phyloP scores from a whole-genome alignment of 2,797 vertebrate genomes.

The Lepilemur ruficaudatus region DNA sequence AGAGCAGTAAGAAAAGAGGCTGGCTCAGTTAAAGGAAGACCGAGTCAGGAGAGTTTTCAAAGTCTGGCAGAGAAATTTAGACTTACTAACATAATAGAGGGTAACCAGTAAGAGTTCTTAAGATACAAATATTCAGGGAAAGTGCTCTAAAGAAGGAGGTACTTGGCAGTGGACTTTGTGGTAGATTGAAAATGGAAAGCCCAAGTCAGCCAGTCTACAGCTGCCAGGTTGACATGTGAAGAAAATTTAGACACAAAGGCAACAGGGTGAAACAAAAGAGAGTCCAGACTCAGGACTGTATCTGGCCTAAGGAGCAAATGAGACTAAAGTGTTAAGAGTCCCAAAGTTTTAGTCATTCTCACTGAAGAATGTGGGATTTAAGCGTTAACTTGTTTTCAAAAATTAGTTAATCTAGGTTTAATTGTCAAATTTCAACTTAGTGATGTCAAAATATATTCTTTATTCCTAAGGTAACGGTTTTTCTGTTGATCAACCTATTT shows the following conservation, averaged over 20 bases:
- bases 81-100: neutral
- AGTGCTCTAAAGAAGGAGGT: neutral
- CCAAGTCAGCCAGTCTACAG: neutral
- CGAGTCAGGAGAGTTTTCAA: neutral
- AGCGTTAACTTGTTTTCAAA: neutral
- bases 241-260: neutral
- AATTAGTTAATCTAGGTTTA: neutral
- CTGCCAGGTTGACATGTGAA: neutral
- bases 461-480: neutral
- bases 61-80: neutral
- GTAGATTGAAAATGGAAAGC: neutral
- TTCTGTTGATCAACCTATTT: neutral
- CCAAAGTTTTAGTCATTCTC: neutral
- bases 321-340: neutral
- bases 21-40: neutral
- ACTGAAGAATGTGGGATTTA: neutral
- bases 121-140: neutral
- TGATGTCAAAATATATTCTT: constrained; percentile 2
- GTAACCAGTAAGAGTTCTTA: neutral
- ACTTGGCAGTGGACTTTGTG: neutral
- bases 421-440: neutral
- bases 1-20: neutral
- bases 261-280: neutral
- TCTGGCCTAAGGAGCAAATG: neutral
- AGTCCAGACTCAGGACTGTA: neutral